Conservation (phyloP, 2,113 vertebrate species). For the Prunella himalayana region DNA sequence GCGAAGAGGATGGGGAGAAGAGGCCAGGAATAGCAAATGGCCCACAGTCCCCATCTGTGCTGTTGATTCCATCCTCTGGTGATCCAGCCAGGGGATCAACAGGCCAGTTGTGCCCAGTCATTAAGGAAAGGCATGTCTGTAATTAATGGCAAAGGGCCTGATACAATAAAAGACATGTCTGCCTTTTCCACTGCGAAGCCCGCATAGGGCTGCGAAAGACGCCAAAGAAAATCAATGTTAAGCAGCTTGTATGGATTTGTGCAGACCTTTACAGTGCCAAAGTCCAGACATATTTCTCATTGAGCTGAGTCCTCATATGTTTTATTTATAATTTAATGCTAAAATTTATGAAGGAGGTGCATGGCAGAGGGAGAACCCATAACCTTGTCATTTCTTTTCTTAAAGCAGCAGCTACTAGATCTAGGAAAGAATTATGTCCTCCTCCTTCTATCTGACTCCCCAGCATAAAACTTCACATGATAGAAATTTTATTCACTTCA, state of each 20-base stretch:
- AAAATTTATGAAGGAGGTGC: constrained; percentile 54
- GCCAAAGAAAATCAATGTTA: constrained; percentile 67
- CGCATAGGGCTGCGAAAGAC: not conserved
- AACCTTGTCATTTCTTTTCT: constrained; percentile 49
- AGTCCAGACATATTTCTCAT: constrained; percentile 63
- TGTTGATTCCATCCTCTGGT: not conserved
- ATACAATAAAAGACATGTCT: constrained; percentile 50
- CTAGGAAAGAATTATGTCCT: not conserved
- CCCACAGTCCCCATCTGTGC: not conserved
- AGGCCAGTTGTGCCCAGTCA: constrained; percentile 9
- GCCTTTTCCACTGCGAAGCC: constrained; percentile 23
- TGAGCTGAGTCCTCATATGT: constrained; percentile 34
- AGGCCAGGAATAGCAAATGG: not conserved
- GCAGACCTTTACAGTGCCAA: constrained; percentile 48
- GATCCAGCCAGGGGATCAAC: not conserved
- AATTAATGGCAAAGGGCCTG: constrained; percentile 55
- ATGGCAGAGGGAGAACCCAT: constrained; percentile 20
- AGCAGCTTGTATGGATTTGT: constrained; percentile 59
- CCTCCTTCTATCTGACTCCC: not conserved
- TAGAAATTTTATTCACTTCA: not conserved
- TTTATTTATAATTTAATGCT: constrained; percentile 66
- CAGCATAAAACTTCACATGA: not conserved
- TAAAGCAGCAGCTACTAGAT: constrained; percentile 35
- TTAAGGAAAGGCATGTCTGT: constrained; percentile 40
- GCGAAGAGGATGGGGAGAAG: not conserved